Conservation (phyloP, 2,888 invertebrate genomes). For the Tolmerus cingulatus region DNA sequence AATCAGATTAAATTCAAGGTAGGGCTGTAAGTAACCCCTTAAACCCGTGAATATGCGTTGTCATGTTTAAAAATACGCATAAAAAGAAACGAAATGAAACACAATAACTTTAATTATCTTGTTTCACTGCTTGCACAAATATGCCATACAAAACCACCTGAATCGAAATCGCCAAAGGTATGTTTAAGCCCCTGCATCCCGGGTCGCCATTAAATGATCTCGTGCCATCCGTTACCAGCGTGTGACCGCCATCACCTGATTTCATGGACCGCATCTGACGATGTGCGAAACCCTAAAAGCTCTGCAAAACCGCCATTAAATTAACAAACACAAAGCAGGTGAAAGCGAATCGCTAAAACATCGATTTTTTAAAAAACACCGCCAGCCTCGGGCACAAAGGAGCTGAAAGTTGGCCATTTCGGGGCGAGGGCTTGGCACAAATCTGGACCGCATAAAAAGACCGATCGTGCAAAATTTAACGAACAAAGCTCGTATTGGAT, state of each 20-base stretch:
- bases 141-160: background rate
- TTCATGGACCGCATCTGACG: background rate
- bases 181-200: background rate
- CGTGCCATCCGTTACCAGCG: background rate
- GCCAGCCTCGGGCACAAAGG: background rate
- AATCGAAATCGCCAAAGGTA: background rate
- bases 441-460: background rate
- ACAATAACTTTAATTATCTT: too few relatives aligned
- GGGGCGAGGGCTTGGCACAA: background rate
- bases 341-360: background rate
- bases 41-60: too few relatives aligned
- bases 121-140: background rate
- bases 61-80: too few relatives aligned
- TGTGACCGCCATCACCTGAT: background rate
- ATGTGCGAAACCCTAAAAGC: background rate
- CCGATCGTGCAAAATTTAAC: background rate
- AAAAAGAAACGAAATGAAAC: too few relatives aligned
- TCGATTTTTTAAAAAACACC: background rate
- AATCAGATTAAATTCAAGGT: too few relatives aligned
- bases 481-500: background rate
- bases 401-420: background rate
- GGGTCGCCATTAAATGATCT: background rate
- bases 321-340: slow-evolving; percentile 1
- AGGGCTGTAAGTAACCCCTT: too few relatives aligned
- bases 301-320: background rate